Percentiles rank a stretch among this genome's conserved stretches.
Conservation (phyloP, 2,888 invertebrate genomes). For the Neria commutata region DNA sequence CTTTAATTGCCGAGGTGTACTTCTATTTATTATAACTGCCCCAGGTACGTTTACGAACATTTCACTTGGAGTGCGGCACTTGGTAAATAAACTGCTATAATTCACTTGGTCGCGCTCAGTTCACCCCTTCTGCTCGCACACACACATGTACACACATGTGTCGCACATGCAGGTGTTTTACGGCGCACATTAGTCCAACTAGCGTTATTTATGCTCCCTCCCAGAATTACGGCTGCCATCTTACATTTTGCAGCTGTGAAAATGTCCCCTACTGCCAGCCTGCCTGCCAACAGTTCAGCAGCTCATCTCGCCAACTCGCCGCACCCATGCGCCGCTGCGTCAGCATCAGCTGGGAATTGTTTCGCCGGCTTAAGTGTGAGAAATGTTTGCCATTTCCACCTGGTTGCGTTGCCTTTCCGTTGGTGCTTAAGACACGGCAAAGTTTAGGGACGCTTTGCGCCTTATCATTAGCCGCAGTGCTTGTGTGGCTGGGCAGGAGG, state of each 20-base stretch:
- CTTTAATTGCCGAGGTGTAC: too few species aligned
- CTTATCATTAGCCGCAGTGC: conserved; percentile 13
- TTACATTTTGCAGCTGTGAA: not conserved
- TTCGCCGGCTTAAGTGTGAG: conserved; percentile 42
- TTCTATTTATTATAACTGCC: too few species aligned
- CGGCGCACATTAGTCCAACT: conserved; percentile 43
- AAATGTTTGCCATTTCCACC: conserved; percentile 42
- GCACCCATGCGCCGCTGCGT: too few species aligned
- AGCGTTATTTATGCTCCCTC: conserved; percentile 36
- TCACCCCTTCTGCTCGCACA: too few species aligned
- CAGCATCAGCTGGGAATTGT: conserved; percentile 43
- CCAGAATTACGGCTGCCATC: not conserved
- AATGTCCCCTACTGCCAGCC: not conserved
- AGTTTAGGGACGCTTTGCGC: conserved; percentile 12
- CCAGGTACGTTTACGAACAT: not conserved
- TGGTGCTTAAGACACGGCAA: not conserved
- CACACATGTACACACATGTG: not conserved
- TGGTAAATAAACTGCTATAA: not conserved
- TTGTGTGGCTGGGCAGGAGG: not conserved
- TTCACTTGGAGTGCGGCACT: not conserved
- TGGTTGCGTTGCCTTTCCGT: conserved; percentile 27
- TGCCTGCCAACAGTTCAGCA: not conserved
- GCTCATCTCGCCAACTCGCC: too few species aligned
- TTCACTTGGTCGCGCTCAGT: too few species aligned
- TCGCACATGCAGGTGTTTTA: conserved; percentile 33